Conservation (phyloP, 2,888 invertebrate species). For the Tetragonisca angustula region DNA sequence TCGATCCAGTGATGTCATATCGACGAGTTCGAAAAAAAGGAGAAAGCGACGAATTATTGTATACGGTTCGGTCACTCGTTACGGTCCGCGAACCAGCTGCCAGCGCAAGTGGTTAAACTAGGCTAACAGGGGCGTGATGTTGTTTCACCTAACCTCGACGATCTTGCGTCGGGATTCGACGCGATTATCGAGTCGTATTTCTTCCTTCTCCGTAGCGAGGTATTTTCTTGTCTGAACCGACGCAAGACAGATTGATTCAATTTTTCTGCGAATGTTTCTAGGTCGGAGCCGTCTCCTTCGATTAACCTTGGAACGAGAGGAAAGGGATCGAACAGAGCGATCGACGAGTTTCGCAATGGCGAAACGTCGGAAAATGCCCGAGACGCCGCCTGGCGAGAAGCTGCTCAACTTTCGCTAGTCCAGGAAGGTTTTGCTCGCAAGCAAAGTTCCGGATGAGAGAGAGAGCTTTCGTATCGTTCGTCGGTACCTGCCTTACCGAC, state of each 20-base stretch:
- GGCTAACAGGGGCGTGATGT: constrained; percentile 51
- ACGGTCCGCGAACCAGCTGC: too few relatives aligned
- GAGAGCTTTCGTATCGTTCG: constrained; percentile 18
- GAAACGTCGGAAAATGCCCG: constrained; percentile 2
- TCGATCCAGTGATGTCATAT: too few relatives aligned
- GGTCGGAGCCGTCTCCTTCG: background rate
- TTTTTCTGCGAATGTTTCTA: background rate
- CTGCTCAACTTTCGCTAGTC: constrained; percentile 2
- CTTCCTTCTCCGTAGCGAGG: background rate
- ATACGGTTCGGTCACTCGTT: too few relatives aligned
- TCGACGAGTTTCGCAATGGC: background rate
- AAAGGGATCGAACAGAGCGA: background rate
- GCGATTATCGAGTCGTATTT: background rate
- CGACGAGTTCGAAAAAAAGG: too few relatives aligned
- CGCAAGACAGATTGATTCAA: background rate
- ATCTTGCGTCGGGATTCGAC: constrained; percentile 25
- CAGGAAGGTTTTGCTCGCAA: too few relatives aligned
- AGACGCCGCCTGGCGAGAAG: constrained; percentile 33
- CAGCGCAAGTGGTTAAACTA: background rate
- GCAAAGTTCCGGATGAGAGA: too few relatives aligned
- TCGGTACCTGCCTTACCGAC: constrained; percentile 48
- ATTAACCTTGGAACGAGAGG: constrained; percentile 16
- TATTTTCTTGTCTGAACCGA: background rate
- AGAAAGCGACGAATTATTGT: too few relatives aligned
- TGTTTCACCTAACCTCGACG: constrained; percentile 54